phyloP scores from a whole-genome alignment of 2,888 invertebrate species.

The Eudasyphora cyanicolor region DNA sequence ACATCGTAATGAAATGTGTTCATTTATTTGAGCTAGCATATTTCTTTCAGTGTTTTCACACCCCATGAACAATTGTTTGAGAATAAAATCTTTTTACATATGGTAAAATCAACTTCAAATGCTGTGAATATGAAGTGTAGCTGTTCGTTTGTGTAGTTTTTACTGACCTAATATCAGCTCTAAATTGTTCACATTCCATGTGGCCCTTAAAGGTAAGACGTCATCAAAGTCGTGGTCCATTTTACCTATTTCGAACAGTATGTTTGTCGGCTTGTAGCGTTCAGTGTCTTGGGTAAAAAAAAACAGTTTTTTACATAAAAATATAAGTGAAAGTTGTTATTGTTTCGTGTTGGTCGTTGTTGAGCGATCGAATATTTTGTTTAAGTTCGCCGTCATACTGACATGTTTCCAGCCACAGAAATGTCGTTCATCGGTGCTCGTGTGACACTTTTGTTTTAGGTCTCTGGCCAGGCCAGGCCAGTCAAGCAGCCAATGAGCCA shows the following conservation, averaged over 20 bases:
- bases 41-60: too few species aligned
- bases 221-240: neutral
- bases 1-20: too few species aligned
- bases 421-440: neutral
- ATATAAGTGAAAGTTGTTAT: constrained; percentile 64
- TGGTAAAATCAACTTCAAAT: too few species aligned
- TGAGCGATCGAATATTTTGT: neutral
- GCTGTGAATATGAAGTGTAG: too few species aligned
- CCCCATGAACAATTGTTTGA: too few species aligned
- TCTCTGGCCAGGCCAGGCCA: neutral
- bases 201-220: neutral
- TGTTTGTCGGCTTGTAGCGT: neutral
- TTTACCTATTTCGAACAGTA: constrained; percentile 9
- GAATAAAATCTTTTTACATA: too few species aligned
- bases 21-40: too few species aligned
- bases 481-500: neutral
- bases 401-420: neutral
- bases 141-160: too few species aligned
- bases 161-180: too few species aligned
- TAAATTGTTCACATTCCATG: neutral
- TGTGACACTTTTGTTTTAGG: constrained; percentile 23
- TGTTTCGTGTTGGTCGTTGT: constrained; percentile 34
- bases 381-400: neutral
- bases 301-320: constrained; percentile 27
- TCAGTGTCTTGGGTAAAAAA: constrained; percentile 14